Conservation (phyloP, 2,888 invertebrate species). For the Athetis lepigone region DNA sequence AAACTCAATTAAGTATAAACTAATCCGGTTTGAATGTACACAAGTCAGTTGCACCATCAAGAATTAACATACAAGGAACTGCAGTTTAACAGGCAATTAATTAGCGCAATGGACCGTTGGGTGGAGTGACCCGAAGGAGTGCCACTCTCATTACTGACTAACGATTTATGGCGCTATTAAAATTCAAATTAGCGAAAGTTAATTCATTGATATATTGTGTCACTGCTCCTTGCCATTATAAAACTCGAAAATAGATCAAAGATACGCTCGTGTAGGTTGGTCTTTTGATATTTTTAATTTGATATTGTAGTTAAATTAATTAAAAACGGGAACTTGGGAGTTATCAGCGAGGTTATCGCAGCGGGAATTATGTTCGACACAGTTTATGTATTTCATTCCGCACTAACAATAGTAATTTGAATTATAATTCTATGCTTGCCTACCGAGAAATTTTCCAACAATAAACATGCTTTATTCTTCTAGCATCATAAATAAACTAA, state of each 20-base stretch:
- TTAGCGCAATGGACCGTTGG: constrained; percentile 72
- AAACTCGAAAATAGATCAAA: constrained; percentile 55
- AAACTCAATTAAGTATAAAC: constrained; percentile 45
- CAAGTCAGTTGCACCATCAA: constrained; percentile 62
- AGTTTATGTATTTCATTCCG: constrained; percentile 44
- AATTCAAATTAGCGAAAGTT: constrained; percentile 81
- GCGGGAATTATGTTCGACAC: constrained; percentile 49
- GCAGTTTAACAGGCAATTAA: constrained; percentile 76
- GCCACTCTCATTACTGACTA: constrained; percentile 70
- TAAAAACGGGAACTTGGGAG: constrained; percentile 54
- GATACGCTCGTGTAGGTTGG: constrained; percentile 25
- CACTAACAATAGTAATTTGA: constrained; percentile 17
- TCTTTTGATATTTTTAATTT: constrained; percentile 31
- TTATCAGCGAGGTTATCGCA: constrained; percentile 65
- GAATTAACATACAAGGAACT: constrained; percentile 74
- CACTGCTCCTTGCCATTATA: constrained; percentile 52
- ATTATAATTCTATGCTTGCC: constrained; percentile 3
- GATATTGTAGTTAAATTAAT: constrained; percentile 50
- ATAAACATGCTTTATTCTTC: background rate
- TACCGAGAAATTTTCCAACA: background rate
- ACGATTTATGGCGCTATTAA: constrained; percentile 76
- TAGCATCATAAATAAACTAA: background rate
- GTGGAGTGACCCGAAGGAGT: constrained; percentile 74
- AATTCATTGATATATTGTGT: constrained; percentile 68
- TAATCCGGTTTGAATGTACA: constrained; percentile 55